Conservation (phyloP, 2,113 vertebrate genomes). For the Psilopogon haemacephalus region DNA sequence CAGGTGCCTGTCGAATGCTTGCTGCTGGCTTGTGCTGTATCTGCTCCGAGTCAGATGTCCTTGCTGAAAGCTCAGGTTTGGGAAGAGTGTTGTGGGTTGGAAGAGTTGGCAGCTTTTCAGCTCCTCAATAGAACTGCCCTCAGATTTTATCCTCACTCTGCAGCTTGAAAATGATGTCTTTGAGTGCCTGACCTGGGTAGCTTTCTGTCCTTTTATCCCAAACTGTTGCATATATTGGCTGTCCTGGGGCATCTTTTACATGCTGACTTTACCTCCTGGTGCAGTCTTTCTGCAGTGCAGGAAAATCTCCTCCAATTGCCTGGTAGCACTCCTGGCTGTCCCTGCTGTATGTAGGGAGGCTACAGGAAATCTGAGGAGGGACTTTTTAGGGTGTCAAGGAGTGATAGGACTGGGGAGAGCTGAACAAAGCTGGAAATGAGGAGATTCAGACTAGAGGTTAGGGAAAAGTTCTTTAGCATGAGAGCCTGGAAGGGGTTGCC, state of each 20-base stretch:
- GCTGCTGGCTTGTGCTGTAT: rapidly evolving
- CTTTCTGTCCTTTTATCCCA: background rate
- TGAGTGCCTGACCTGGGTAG: background rate
- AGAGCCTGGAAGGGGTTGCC: no score
- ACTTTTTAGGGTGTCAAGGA: no score
- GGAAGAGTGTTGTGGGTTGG: background rate
- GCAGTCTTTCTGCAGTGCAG: background rate
- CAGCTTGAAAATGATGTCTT: background rate
- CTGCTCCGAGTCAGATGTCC: background rate
- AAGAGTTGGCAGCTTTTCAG: background rate
- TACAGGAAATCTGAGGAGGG: no score
- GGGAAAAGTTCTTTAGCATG: no score
- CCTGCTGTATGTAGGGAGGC: no score
- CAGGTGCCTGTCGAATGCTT: background rate
- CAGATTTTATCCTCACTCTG: background rate
- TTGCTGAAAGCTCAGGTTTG: background rate
- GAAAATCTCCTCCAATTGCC: background rate
- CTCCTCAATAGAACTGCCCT: background rate
- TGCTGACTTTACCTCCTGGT: background rate
- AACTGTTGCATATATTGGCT: background rate
- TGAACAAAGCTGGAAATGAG: no score
- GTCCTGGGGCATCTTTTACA: background rate
- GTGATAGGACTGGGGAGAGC: no score
- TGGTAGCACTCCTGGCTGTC: background rate
- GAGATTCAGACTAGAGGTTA: no score